These are phyloP conservation scores for Sebastes variabilis DNA, from an alignment of 2,797 vertebrate species.

Conservation along the genomic window DNA sequence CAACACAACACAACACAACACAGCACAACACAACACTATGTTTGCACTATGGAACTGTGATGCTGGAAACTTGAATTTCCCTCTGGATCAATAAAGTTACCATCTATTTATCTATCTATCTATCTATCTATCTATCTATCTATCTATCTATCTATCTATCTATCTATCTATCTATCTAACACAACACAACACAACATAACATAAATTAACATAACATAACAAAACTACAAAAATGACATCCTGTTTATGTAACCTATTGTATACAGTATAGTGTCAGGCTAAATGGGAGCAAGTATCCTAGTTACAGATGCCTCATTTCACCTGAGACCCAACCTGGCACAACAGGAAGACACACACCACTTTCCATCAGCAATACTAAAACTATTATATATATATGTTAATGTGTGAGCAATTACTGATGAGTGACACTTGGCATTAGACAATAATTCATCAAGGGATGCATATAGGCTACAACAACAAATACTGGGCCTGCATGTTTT, in stretches of 20 bases:
- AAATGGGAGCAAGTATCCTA: conserved; percentile 11
- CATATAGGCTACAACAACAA: background rate
- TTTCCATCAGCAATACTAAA: background rate
- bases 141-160: too few species aligned
- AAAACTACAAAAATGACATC: background rate
- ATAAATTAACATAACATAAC: background rate
- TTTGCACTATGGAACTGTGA: too few species aligned
- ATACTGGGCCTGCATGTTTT: background rate
- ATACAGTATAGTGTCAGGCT: background rate
- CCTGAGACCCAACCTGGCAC: conserved; percentile 30
- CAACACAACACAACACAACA: background rate
- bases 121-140: too few species aligned
- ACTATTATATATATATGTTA: background rate
- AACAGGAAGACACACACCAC: background rate
- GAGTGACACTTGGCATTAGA: background rate
- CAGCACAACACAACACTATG: background rate
- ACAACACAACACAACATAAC: too few species aligned
- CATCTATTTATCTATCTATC: too few species aligned
- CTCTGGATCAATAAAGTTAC: too few species aligned
- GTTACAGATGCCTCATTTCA: conserved; percentile 34
- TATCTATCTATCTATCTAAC: too few species aligned
- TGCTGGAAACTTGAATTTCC: too few species aligned
- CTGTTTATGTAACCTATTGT: conserved; percentile 2
- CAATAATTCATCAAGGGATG: background rate
- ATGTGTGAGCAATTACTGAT: background rate